Evolutionary conservation across 2,888 invertebrate genomes (phyloP), one percentile per base, ranked within the genome.

Genomic region (Smittia sp.): DNA sequence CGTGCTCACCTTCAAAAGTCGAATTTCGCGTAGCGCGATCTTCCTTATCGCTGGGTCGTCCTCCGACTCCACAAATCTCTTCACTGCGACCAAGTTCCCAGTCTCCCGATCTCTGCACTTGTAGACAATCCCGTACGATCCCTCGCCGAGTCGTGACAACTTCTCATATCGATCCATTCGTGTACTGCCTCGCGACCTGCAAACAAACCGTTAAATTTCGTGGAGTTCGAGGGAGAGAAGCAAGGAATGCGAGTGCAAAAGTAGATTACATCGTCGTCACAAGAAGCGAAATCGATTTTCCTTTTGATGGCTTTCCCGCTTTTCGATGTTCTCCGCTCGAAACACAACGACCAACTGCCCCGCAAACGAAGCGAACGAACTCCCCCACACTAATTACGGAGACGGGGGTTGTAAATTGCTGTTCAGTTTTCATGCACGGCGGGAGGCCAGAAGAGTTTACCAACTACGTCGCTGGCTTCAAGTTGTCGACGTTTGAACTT

Each of bases 1-100:
- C 32, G 9, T 4, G 24, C 52, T 70, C 80, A 96, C 96, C 89
- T 97, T 98, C 4, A 98, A 86, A 85, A 98, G 90, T 77, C 95
- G 86, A 79, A 98, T 96, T 85, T 98, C 98, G 77, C 98, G 84
- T 70, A 97, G 86, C 0, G 97, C 97, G 76, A 98, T 98, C 85
- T 98, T 98, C 78, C 96, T 87, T 77, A 98, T 97, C 65, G 96
- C 89, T 7, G 96, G 96, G 83, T 98, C 98, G 80, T 97, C 96
- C 81, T 98, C 97, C 74, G 95, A 95, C 83, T 98, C 97, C 11
- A 96, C 92, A 81, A 98, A 98, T 83, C 97, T 94, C 84, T 98
- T 98, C 75, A 98, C 95, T 54, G 98, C 98, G 54, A 98, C 97
- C 75, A 96, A 86, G 80, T 94, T 93, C 18, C 97, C 95, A 1